Evolutionary conservation across 2,888 invertebrate species (phyloP), one percentile per base, ranked within the genome.

Genomic region (Drosophila buzzatii): DNA sequence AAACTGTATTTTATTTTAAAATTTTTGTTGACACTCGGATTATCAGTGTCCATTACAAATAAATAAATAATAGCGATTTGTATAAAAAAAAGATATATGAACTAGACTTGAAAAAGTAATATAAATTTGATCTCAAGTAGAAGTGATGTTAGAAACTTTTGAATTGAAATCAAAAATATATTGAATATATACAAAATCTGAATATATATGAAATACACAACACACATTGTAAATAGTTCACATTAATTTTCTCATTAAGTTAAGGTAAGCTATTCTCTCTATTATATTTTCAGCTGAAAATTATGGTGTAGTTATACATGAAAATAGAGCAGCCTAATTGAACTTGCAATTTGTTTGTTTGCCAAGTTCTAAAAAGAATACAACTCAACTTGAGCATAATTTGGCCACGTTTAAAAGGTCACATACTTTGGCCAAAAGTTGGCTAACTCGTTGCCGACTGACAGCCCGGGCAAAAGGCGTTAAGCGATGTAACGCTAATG

Each of bases 401-500:
- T 59, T 59, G 35, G 27, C n/a, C 31, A 35, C 45, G 41, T 39
- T 41, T n/a, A 42, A 44, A 47, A 27, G 41, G 58, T 52, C 37
- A 42, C 66, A 61, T 35, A 4, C 42, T 18, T 41, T 31, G 14
- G 47, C 14, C 5, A 16, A 57, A 67, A 67, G 67, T 73, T 57
- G 55, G 31, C 47, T 20, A 64, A 41, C 70, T 70, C 65, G 33
- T 16, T 42, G 47, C 45, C 45, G 33, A 18, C 53, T 60, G 20
- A 69, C 18, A n/a, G 45, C 39, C 9, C 27, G 31, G 41, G 37
- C 60, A 53, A 64, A 79, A 75, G 84, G 89, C 89, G 87, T 86
- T 89, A 86, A 81, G 64, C 74, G 74, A 74, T 70, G 63, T 81
- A 66, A 55, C 52, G 68, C 74, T 85, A 85, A 89, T 89, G 85